phyloP scores from a whole-genome alignment of 2,888 invertebrate genomes.

The Dinocampus coccinellae region DNA sequence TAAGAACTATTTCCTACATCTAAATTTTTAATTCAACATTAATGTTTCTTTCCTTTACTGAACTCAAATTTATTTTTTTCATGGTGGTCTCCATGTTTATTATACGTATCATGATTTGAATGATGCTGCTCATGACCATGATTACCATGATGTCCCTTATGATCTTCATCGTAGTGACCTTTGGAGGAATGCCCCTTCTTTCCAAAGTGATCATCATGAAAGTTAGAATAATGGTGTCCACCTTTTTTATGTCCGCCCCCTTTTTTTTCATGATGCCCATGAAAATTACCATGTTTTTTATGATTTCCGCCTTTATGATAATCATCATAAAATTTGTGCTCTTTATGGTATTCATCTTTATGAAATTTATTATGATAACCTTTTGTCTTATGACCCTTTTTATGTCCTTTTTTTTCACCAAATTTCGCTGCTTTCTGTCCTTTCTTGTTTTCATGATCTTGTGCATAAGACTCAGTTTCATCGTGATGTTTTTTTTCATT shows the following conservation, averaged over 20 bases:
- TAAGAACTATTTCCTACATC: too few species aligned
- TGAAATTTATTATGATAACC: slow-evolving; percentile 89
- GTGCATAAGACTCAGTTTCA: slow-evolving; percentile 74
- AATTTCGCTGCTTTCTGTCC: slow-evolving; percentile 85
- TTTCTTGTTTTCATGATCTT: slow-evolving; percentile 79
- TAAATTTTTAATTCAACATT: too few species aligned
- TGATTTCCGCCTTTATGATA: slow-evolving; percentile 73
- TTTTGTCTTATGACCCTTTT: slow-evolving; percentile 85
- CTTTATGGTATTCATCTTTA: slow-evolving; percentile 80
- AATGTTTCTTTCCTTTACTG: slow-evolving; percentile 44
- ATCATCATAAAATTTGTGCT: slow-evolving; percentile 74
- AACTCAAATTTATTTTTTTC: slow-evolving; percentile 71
- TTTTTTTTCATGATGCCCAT: slow-evolving; percentile 76
- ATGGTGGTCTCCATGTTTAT: slow-evolving; percentile 74
- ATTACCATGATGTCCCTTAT: slow-evolving; percentile 75
- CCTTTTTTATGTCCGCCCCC: slow-evolving; percentile 78
- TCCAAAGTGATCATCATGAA: slow-evolving; percentile 75
- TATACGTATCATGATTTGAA: slow-evolving; percentile 73
- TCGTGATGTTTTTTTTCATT: slow-evolving; percentile 78
- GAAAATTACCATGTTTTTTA: slow-evolving; percentile 77
- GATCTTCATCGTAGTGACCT: slow-evolving; percentile 77
- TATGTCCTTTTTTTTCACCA: slow-evolving; percentile 86
- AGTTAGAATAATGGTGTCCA: slow-evolving; percentile 74
- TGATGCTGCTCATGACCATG: slow-evolving; percentile 77
- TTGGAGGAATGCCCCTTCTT: slow-evolving; percentile 78